Evolutionary conservation across 2,888 invertebrate genomes (phyloP), one percentile per base, ranked within the genome.

Genomic region (Bellardia pandia): DNA sequence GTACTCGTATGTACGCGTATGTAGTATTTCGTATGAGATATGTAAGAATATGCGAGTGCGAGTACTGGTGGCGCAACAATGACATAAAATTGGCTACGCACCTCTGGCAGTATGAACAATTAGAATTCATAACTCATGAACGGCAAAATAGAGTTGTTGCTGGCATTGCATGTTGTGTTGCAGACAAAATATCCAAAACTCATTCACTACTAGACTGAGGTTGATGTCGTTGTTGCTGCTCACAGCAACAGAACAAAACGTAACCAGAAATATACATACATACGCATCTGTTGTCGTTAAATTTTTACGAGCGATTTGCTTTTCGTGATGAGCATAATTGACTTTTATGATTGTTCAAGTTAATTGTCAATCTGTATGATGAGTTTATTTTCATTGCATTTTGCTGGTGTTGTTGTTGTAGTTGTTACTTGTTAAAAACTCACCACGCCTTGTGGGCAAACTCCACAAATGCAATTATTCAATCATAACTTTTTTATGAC

Each of bases 311-410:
- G 80, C 82, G 88, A 88, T 88, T 89, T 89, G 85, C 82, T 87
- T 86, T 88, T 84, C 89, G 89, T 90, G 89, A 88, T 90, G 89
- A 86, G 89, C 89, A 90, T 89, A 90, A 90, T 89, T 90, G 90
- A 89, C 89, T 89, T 89, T 89, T 89, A 89, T 85, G 89, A 88
- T 88, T 85, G 85, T 71, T 75, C 76, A 81, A 88, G 88, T 89
- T 88, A 89, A 89, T 90, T 88, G 88, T 88, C 89, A 89, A 89
- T 88, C 85, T 89, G 88, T 86, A 40, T 80, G 62, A 76, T 71
- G 68, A 75, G 62, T 79, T 75, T 45, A 56, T 83, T 83, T 71
- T 76, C 40, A 40, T 23, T 48, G 37, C 53, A 53, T 78, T 33
- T 71, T 37, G 37, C 37, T 78, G 33, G 33, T 64, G 37, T 69